Base-by-base conservation (phyloP, 2,797 vertebrate species). In the Echiichthys vipera region DNA sequence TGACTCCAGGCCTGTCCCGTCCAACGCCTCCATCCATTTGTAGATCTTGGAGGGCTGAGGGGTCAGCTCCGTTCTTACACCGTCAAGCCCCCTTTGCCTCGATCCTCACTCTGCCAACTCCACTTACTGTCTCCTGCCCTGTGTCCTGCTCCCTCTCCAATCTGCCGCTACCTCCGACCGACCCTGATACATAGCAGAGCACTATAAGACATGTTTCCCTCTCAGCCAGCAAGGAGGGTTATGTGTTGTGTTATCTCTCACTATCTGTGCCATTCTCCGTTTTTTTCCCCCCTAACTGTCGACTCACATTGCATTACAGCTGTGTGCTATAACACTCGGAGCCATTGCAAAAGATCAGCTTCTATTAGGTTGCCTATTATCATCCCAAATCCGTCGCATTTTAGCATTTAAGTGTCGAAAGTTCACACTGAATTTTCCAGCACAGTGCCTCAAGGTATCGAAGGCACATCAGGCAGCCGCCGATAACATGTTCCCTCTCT, bases 331-430 rank as follows among this genome's bases (percentile, higher is more conserved):
- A 92, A 83, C 84, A 92, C 93, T 93, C 59, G 66, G 39, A 94
- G 92, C 93, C 90, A 93, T 94, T 90, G 91, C 89, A 74, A 84
- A 86, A 82, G 88, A 93, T 94, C 92, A 91, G 89, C 92, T 94
- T 91, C 92, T 93, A 94, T 94, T 94, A 94, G 88, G 85, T 83
- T 25, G 78, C 78, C 92, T 92, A 94, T 94, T 95, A 94, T 94
- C 94, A 94, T 93, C 89, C 85, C 91, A 93, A 94, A 94, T 94
- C 93, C 91, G 92, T 94, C 78, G 90, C 89, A 88, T 94, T 93
- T 94, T 94, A 94, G 85, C 93, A 93, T 93, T 95, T 94, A 94
- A 95, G 94, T 94, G 93, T 93, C 87, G 87, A 93, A 92, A 92
- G 93, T 94, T 94, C 93, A 92, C 74, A 74, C 87, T 66, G 88